Evolutionary conservation across 37 sponge, comb jelly and placozoan species (phyloP).

Genomic region (Haliclona indistincta): DNA sequence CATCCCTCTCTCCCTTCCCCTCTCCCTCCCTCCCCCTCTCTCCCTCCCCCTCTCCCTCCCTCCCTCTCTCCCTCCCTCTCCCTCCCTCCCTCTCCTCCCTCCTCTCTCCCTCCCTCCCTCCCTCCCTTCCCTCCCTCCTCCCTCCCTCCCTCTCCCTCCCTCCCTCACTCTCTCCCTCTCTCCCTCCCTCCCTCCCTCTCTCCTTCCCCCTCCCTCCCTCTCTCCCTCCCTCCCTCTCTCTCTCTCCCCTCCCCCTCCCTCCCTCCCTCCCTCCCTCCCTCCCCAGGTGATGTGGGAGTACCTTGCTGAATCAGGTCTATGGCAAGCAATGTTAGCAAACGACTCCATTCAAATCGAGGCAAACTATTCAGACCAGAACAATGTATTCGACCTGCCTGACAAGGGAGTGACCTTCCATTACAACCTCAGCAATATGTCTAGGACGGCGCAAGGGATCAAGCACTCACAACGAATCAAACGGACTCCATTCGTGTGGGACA

Average conservation of each 20-base stretch:
- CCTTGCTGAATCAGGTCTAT: slow-evolving; percentile 66
- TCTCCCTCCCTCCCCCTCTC: not conserved
- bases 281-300: slow-evolving; percentile 61
- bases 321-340: slow-evolving; percentile 58
- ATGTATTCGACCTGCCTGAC: slow-evolving; percentile 49
- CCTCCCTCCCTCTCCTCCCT: not conserved
- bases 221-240: slow-evolving; percentile 4
- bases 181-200: slow-evolving; percentile 8
- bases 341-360: slow-evolving; percentile 46
- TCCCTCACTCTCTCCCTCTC: slow-evolving; percentile 25
- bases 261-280: slow-evolving; percentile 44
- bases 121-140: not conserved
- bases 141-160: slow-evolving; percentile 11
- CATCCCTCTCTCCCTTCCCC: not conserved
- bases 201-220: slow-evolving; percentile 18
- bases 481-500: slow-evolving; percentile 47
- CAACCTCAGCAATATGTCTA: slow-evolving; percentile 45
- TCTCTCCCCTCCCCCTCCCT: not conserved
- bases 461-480: slow-evolving; percentile 58
- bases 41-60: not conserved
- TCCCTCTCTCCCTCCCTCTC: not conserved
- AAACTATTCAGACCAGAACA: slow-evolving; percentile 31
- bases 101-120: not conserved
- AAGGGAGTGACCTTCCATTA: slow-evolving; percentile 38
- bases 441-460: slow-evolving; percentile 54